Percentiles rank a stretch among this genome's conserved stretches.
phyloP scores from a whole-genome alignment of 2,113 vertebrate genomes.

The Erythrolamprus reginae region DNA sequence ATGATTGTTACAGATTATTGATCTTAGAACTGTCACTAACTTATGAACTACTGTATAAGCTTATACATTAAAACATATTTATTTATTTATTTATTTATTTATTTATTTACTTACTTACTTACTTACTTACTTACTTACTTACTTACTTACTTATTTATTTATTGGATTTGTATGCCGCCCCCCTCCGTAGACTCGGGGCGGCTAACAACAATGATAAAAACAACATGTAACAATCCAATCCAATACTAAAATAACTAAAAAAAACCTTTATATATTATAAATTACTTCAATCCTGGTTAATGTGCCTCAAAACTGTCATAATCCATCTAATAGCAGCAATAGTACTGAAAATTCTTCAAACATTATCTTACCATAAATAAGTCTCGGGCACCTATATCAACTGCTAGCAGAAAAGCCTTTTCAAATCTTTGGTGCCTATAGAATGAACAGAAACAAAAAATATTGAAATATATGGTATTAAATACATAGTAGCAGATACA shows the following conservation, averaged over 20 bases:
- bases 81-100: no score
- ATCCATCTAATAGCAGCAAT: conserved; percentile 26
- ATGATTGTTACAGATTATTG: background rate
- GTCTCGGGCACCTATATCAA: conserved; percentile 88
- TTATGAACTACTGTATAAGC: background rate
- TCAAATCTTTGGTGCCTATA: conserved; percentile 89
- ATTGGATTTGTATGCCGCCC: no score
- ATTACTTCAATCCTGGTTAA: conserved; percentile 52
- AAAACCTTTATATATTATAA: no score
- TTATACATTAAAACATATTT: background rate
- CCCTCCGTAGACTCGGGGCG: no score
- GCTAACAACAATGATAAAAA: no score
- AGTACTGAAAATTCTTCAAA: conserved; percentile 26
- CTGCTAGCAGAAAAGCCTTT: conserved; percentile 93
- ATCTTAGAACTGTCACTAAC: background rate
- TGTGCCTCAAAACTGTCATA: conserved; percentile 55
- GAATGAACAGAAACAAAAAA: conserved; percentile 30
- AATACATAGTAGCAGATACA: background rate
- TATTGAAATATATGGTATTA: background rate
- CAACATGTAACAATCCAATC: no score
- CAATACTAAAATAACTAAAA: no score
- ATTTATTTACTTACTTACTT: no score
- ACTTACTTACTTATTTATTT: no score
- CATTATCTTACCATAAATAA: conserved; percentile 93
- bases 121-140: no score